A percentile compares a stretch with the other conserved stretches of the same genome.
Conservation (phyloP, 2,113 vertebrate genomes). For the Xenopus tropicalis region DNA sequence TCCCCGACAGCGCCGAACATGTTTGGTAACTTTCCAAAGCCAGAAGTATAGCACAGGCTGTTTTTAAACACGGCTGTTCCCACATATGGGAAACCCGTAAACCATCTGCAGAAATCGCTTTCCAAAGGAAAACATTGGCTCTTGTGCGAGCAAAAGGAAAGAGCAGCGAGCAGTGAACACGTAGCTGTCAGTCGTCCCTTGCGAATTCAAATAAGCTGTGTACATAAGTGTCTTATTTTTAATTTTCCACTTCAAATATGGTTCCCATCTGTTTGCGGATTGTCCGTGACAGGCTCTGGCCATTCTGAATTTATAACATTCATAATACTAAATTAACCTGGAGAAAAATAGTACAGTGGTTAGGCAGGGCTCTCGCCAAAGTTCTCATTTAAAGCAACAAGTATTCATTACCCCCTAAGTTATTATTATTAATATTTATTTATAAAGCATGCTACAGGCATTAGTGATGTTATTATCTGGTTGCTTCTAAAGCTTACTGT, state of each 20-base stretch:
- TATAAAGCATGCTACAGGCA: neutral
- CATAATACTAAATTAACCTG: neutral
- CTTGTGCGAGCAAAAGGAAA: neutral
- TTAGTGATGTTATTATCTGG: too few species aligned
- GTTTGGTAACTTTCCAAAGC: conserved; percentile 29
- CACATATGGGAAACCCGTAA: conserved; percentile 6
- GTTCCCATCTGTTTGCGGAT: neutral
- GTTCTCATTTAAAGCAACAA: neutral
- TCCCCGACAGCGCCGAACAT: neutral
- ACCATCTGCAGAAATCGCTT: conserved; percentile 22
- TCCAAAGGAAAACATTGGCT: conserved; percentile 11
- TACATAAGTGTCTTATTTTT: conserved; percentile 13
- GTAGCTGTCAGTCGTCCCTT: conserved; percentile 6
- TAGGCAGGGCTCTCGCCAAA: neutral
- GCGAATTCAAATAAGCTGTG: conserved; percentile 2
- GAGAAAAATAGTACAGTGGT: neutral
- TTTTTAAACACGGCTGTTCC: conserved; percentile 20
- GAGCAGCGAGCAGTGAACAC: neutral
- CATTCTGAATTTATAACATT: neutral
- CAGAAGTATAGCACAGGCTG: conserved; percentile 6
- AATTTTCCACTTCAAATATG: conserved; percentile 22
- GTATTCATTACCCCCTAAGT: too few species aligned
- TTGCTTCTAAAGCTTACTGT: too few species aligned
- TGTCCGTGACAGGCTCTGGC: conserved; percentile 1
- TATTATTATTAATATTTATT: neutral